Base-by-base conservation (phyloP, 2,888 invertebrate genomes). In the Nomada ferruginata region DNA sequence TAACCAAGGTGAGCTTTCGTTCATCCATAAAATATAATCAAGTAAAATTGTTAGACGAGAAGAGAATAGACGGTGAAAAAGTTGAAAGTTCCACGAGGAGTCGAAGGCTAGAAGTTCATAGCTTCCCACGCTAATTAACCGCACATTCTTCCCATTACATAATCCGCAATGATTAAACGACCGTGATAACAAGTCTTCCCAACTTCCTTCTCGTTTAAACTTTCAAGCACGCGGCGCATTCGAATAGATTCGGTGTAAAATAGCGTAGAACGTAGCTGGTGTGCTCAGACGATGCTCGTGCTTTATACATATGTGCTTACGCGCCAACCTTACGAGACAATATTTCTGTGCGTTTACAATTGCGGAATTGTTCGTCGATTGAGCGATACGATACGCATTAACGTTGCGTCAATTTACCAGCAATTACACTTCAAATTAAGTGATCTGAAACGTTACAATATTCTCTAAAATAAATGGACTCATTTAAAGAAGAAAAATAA, bases 181-280 rank as follows among this genome's bases (percentile, higher is more conserved):
- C 72, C 79, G 72, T 63, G 79, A 80, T 80, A 80, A 80, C 79
- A 80, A 80, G 79, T 80, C 79, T 72, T 79, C 79, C 66, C n/a
- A 79, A 79, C 61, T 80, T 72, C 78, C 65, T 65, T 70, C 79
- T 66, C 71, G 79, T 79, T 79, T 55, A 79, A 80, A 80, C 72
- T 80, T 80, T 79, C 79, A 68, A 79, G 63, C 79, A 63, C 44
- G 71, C 66, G 61, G 53, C 44, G 79, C 79, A 68, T 79, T 80
- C 79, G 72, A 79, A 80, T 79, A 57, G 71, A 80, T 80, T 80
- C 72, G 52, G 26, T 66, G 63, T 71, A 66, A 80, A 79, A 66
- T 80, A 79, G 44, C 66, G 55, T 15, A 23, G 71, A 47, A 29
- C 53, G 29, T 29, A 18, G 63, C 20, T 63, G 76, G 23, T 44